Evolutionary conservation across 2,113 vertebrate genomes (phyloP), one percentile per base, ranked within the genome.

Genomic region (Chaetura pelagica): DNA sequence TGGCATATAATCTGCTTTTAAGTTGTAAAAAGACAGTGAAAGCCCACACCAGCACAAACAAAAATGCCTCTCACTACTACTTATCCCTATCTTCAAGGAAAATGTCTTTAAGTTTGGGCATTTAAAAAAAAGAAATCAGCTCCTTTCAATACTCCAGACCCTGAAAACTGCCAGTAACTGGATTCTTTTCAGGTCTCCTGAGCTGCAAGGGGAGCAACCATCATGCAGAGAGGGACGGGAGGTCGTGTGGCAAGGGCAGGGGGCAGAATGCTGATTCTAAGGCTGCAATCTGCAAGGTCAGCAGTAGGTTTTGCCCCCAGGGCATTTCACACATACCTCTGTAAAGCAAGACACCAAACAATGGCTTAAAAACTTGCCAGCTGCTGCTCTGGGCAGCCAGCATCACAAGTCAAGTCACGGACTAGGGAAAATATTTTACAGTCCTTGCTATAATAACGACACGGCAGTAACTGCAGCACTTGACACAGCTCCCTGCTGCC

Each of bases 371-470:
- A 54, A 19, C 17, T 21, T 68, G 44, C 49, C 82, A 89, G 69
- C 59, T 84, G 67, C 72, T 2, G 2, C 68, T 34, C 15, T 2
- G 42, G 35, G 22, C 49, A 66, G 62, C 6, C 59, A 68, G 58
- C 66, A 90, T 90, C 86, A 68, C 40, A 15, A 94, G 71, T 63
- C 86, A 77, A 77, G 84, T 94, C 96, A 94, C 19, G 5, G 84
- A 73, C 12, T 15, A 35, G 27, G 51, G 40, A 51, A 84, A 89
- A 89, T 54, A 76, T 35, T n/a, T 77, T 2, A 35, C 52, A 68
- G 63, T 48, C 46, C n/a, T 40, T 4, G n/a, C 24, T 64, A 76
- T 64, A 90, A 83, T 88, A n/a, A 86, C 86, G 90, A 90, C 61
- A 69, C 2, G 35, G 67, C 49, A 44, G 29, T 9, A 34, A 63